phyloP scores from a whole-genome alignment of 1,140 invertebrate species.

The Capitella teleta region DNA sequence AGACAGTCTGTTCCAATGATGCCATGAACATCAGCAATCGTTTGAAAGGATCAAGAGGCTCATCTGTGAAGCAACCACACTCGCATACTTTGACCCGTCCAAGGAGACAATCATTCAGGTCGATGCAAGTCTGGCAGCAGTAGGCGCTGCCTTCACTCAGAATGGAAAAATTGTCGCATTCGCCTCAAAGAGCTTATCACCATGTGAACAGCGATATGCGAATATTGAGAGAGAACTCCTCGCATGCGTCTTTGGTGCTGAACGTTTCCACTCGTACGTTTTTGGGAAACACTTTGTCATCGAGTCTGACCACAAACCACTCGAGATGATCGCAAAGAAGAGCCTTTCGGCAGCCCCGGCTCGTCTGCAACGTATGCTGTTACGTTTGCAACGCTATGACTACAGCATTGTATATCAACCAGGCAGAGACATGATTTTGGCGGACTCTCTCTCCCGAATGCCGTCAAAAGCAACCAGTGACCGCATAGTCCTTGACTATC shows the following conservation, averaged over 20 bases:
- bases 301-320: constrained; percentile 14
- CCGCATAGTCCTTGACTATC: too few relatives aligned
- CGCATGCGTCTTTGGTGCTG: constrained; percentile 7
- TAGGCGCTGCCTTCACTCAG: constrained; percentile 41
- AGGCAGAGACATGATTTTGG: constrained; percentile 38
- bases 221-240: constrained; percentile 10
- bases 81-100: constrained; percentile 20
- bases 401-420: constrained; percentile 34
- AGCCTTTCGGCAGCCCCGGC: constrained; percentile 30
- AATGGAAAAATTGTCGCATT: constrained; percentile 21
- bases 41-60: constrained; percentile 17
- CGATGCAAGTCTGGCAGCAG: constrained; percentile 22
- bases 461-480: too few relatives aligned
- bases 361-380: too few relatives aligned
- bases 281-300: constrained; percentile 6
- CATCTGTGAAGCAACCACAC: constrained; percentile 12
- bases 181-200: too few relatives aligned
- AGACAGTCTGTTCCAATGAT: constrained; percentile 5
- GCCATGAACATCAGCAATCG: constrained; percentile 1
- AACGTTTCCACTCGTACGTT: constrained; percentile 5
- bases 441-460: constrained; percentile 19
- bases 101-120: constrained; percentile 17
- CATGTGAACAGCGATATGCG: constrained; percentile 8
- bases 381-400: constrained; percentile 41
- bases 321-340: constrained; percentile 38